Conservation (phyloP, 2,797 vertebrate species). For the Heliangelus exortis region DNA sequence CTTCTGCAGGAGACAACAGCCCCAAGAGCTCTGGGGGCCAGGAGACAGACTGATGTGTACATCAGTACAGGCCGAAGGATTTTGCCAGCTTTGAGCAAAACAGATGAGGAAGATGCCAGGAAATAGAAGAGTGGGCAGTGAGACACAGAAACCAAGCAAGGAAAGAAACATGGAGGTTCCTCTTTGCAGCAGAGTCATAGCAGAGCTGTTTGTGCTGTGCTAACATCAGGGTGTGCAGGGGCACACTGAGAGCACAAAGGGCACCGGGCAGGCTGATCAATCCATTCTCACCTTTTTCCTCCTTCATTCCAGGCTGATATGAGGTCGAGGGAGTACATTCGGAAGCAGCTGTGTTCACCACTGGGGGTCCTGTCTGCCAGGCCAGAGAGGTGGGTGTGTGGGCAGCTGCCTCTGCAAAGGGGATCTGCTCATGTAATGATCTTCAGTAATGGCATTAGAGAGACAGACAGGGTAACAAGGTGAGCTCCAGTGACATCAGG, state of each 20-base stretch:
- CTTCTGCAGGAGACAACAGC: not conserved
- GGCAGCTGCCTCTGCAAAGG: not conserved
- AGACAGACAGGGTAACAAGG: slow-evolving; percentile 36
- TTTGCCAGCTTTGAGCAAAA: not conserved
- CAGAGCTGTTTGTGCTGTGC: not conserved
- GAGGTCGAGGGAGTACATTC: slow-evolving; percentile 86
- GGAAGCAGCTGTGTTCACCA: slow-evolving; percentile 69
- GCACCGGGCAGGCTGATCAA: not conserved
- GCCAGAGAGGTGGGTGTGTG: slow-evolving; percentile 60
- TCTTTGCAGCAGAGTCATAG: not conserved
- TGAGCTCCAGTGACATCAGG: not conserved
- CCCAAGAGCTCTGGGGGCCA: no score
- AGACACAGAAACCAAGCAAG: not conserved
- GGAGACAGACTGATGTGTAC: not conserved
- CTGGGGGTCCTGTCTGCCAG: not conserved
- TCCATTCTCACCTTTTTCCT: not conserved
- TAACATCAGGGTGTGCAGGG: not conserved
- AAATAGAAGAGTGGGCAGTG: not conserved
- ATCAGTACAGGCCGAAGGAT: not conserved
- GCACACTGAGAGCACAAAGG: rapidly evolving
- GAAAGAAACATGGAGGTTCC: not conserved
- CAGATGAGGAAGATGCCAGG: not conserved
- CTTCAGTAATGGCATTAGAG: slow-evolving; percentile 54
- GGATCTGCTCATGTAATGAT: not conserved
- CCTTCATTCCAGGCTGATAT: slow-evolving; percentile 80